A percentile compares a stretch with the other conserved stretches of the same genome.
phyloP scores from a whole-genome alignment of 2,797 vertebrate species.

The Salmo trutta region DNA sequence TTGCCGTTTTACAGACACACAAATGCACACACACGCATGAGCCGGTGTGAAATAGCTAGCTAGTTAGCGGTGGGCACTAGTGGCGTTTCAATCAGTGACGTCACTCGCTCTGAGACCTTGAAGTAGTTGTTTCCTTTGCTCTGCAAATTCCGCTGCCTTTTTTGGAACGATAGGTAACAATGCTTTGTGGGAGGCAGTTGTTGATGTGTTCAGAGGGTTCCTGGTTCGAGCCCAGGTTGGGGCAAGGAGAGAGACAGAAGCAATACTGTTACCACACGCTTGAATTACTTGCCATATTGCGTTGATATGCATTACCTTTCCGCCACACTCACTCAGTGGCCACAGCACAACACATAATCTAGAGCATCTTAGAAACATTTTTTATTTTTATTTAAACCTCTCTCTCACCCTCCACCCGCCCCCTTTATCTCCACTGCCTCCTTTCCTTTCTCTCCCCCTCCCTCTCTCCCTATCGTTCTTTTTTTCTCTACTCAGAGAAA shows the following conservation, averaged over 20 bases:
- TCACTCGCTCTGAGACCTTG: too few relatives aligned
- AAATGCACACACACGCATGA: slow-evolving; percentile 5
- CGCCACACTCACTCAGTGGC: not conserved
- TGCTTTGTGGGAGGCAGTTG: too few relatives aligned
- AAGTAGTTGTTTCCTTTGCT: too few relatives aligned
- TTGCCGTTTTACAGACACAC: not conserved
- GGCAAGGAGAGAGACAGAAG: too few relatives aligned
- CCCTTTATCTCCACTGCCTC: not conserved
- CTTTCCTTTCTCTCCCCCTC: not conserved
- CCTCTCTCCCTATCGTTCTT: not conserved
- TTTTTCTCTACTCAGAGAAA: not conserved
- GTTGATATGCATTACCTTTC: not conserved
- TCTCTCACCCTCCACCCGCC: not conserved
- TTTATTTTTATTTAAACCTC: not conserved
- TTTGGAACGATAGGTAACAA: too few relatives aligned
- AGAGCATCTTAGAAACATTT: not conserved
- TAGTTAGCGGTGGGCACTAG: too few relatives aligned
- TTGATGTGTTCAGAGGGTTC: too few relatives aligned
- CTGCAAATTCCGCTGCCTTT: too few relatives aligned
- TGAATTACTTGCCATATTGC: not conserved
- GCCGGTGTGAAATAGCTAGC: too few relatives aligned
- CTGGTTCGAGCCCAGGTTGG: too few relatives aligned
- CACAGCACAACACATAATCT: not conserved
- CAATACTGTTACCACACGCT: not conserved
- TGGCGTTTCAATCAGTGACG: too few relatives aligned